Conservation (phyloP, 2,888 invertebrate species). For the Pristionchus mayeri region DNA sequence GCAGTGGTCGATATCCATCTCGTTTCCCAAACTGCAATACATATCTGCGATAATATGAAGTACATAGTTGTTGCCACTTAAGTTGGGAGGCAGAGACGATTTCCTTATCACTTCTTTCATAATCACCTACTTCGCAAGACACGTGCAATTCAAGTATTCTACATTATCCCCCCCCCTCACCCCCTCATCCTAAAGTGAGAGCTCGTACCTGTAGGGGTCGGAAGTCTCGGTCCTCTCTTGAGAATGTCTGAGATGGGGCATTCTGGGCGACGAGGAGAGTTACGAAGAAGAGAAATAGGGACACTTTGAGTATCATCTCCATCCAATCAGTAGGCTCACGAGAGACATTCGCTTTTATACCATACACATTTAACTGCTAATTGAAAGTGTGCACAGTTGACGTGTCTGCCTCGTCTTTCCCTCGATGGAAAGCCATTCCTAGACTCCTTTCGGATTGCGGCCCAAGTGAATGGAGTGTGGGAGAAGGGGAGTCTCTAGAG, state of each 20-base stretch:
- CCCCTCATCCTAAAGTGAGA: background rate
- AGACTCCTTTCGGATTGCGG: constrained; percentile 42
- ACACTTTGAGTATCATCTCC: background rate
- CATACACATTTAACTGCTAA: constrained; percentile 38
- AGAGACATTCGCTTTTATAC: constrained; percentile 14
- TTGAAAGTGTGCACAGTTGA: constrained; percentile 8
- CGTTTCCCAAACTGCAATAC: constrained; percentile 60
- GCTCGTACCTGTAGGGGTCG: constrained; percentile 63
- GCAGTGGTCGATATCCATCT: constrained; percentile 65
- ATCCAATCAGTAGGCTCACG: background rate
- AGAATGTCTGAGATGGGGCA: constrained; percentile 62
- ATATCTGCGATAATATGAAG: background rate
- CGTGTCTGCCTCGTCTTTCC: background rate
- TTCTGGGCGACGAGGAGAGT: background rate
- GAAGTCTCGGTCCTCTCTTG: constrained; percentile 67
- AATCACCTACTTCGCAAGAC: too few species aligned
- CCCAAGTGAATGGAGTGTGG: too few species aligned
- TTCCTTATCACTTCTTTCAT: constrained; percentile 19
- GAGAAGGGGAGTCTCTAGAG: too few species aligned
- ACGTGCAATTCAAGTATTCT: background rate
- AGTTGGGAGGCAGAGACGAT: background rate
- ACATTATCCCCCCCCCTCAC: background rate
- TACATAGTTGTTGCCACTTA: background rate
- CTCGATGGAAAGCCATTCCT: constrained; percentile 44
- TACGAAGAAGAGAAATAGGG: constrained; percentile 11